Conservation (phyloP, 2,797 vertebrate species). For the Leptatherina wallacei region DNA sequence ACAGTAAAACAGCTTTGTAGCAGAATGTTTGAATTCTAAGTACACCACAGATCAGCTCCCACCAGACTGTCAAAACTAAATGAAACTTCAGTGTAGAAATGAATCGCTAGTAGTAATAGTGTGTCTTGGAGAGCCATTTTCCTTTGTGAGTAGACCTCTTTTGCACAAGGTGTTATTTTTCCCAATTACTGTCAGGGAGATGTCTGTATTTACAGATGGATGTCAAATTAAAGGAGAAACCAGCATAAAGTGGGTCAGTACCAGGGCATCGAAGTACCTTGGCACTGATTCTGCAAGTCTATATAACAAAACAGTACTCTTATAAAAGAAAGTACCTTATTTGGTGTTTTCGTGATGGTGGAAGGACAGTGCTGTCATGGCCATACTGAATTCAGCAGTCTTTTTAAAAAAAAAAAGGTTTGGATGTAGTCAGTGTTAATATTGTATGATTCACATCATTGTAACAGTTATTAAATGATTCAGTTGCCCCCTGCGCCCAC, state of each 20-base stretch:
- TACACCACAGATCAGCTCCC: constrained; percentile 12
- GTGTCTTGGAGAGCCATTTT: not conserved
- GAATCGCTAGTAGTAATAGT: constrained; percentile 6
- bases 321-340: not conserved
- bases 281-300: not conserved
- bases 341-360: not conserved
- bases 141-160: constrained; percentile 15
- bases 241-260: not conserved
- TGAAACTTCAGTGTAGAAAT: constrained; percentile 16
- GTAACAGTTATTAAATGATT: not conserved
- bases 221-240: not conserved
- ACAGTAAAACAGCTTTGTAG: constrained; percentile 1
- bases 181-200: constrained; percentile 33
- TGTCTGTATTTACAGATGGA: constrained; percentile 29
- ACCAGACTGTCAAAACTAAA: constrained; percentile 9
- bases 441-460: not conserved
- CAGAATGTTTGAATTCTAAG: constrained; percentile 16
- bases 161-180: constrained; percentile 18
- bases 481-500: not conserved
- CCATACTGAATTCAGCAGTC: too few species aligned
- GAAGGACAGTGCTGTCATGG: not conserved
- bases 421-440: not conserved
- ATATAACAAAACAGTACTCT: too few species aligned
- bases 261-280: not conserved
- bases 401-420: not conserved